phyloP scores from a whole-genome alignment of 2,888 invertebrate species.

The Ametastegia equiseti region DNA sequence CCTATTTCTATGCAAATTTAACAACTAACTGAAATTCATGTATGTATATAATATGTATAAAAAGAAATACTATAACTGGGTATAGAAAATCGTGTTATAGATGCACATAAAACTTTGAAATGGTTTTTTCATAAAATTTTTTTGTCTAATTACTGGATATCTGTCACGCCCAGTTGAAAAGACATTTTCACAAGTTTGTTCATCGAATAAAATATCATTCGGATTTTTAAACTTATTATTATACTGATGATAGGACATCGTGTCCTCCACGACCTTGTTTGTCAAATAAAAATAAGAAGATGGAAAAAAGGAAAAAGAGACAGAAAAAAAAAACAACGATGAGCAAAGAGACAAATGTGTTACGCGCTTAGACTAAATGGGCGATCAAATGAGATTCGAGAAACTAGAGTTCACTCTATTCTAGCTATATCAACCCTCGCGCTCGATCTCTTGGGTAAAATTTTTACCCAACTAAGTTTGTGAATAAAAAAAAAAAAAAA shows the following conservation, averaged over 20 bases:
- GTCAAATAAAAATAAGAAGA: not conserved
- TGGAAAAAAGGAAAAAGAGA: not conserved
- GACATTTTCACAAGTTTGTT: not conserved
- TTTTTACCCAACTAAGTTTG: not conserved
- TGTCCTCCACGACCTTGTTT: not conserved
- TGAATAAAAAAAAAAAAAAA: not conserved
- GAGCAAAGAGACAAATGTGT: constrained; percentile 13
- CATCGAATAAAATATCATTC: not conserved
- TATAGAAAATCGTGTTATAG: not conserved
- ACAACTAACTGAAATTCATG: constrained; percentile 5
- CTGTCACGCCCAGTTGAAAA: constrained; percentile 39
- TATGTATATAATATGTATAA: not conserved
- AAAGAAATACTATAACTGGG: not conserved
- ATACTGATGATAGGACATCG: not conserved
- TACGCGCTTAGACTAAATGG: constrained; percentile 22
- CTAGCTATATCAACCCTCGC: not conserved
- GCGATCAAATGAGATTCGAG: constrained; percentile 25
- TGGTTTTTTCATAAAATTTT: not conserved
- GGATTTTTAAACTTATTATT: not conserved
- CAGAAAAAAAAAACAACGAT: not conserved
- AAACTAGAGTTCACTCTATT: constrained; percentile 28
- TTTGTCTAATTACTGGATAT: constrained; percentile 41
- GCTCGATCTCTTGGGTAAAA: not conserved
- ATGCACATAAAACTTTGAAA: not conserved
- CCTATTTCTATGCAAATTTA: constrained; percentile 18